Percentiles rank a stretch among this genome's conserved stretches.
phyloP scores from a whole-genome alignment of 2,797 vertebrate genomes.

The Centropyge bicolor region DNA sequence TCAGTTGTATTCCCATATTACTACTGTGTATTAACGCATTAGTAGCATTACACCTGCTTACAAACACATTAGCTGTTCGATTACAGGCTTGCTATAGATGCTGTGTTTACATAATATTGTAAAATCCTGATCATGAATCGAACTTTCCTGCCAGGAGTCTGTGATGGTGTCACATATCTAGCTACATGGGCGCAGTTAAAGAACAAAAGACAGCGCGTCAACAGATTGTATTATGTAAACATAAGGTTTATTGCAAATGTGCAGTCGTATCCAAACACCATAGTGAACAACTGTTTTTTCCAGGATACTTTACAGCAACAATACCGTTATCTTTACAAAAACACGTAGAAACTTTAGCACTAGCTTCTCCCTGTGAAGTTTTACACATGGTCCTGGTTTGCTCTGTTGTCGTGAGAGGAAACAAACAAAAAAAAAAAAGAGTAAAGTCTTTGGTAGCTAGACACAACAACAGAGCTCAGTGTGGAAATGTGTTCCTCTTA shows the following conservation, averaged over 20 bases:
- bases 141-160: neutral
- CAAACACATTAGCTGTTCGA: neutral
- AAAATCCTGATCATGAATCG: neutral
- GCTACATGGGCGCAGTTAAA: neutral
- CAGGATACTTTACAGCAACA: conserved; percentile 87
- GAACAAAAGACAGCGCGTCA: conserved; percentile 52
- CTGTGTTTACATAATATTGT: neutral
- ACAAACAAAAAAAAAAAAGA: conserved; percentile 27
- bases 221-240: conserved; percentile 82
- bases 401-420: conserved; percentile 64
- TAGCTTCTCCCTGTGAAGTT: conserved; percentile 81
- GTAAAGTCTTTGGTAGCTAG: conserved; percentile 86
- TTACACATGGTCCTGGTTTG: conserved; percentile 85
- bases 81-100: neutral
- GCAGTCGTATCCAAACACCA: conserved; percentile 87
- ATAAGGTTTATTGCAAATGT: conserved; percentile 90
- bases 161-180: neutral
- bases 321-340: conserved; percentile 84
- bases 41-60: neutral
- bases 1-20: neutral
- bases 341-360: conserved; percentile 65
- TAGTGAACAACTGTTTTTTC: conserved; percentile 75
- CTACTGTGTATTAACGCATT: neutral
- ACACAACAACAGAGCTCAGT: conserved; percentile 72
- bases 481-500: conserved; percentile 73